A percentile compares a stretch with the other conserved stretches of the same genome.
These are phyloP conservation scores for Cynopterus brachyotis DNA, from an alignment of 2,113 vertebrate genomes.

Conservation along the genomic window DNA sequence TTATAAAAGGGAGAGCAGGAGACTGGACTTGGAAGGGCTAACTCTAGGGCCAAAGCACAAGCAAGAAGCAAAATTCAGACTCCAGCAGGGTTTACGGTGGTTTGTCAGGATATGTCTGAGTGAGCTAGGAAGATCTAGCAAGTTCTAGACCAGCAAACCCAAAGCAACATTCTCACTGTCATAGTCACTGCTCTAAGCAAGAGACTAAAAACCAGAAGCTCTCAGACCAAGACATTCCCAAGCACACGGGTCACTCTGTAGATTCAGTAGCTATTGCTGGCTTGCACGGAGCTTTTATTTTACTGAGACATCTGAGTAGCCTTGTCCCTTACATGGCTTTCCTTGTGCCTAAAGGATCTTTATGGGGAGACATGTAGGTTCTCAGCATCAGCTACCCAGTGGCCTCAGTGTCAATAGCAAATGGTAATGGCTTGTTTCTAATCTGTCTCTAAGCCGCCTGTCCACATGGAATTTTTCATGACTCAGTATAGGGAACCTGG, in stretches of 20 bases:
- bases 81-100: background rate
- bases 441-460: background rate
- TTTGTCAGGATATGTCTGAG: background rate
- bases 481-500: background rate
- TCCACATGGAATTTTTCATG: background rate
- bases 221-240: background rate
- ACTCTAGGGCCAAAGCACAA: background rate
- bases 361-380: background rate
- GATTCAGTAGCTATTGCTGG: background rate
- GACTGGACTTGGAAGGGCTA: background rate
- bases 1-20: slow-evolving; percentile 13
- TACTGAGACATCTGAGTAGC: background rate
- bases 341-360: background rate
- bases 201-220: background rate
- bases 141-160: slow-evolving; percentile 20
- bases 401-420: background rate
- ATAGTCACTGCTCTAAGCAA: background rate
- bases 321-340: background rate
- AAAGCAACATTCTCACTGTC: background rate
- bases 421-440: background rate
- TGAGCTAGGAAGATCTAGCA: slow-evolving; percentile 18
- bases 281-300: background rate
- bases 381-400: background rate
- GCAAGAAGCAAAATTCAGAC: slow-evolving; percentile 9
- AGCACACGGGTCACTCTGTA: background rate